Evolutionary conservation across 2,888 invertebrate genomes (phyloP), one percentile per base, ranked within the genome.

Genomic region (Onthophagus sagittarius): DNA sequence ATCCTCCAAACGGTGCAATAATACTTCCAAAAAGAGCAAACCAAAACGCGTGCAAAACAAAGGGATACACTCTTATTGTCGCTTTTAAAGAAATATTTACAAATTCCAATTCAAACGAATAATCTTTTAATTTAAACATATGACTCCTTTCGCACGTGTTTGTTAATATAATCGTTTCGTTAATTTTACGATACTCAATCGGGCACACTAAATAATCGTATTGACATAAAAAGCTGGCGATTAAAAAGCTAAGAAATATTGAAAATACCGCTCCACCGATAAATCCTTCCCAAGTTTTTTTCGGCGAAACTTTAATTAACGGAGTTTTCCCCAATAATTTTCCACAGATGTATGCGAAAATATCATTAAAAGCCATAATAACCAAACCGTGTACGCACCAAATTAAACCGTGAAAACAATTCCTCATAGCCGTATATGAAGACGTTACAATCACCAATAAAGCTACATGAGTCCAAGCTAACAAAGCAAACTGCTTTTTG

Each of bases 241-340:
- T 88, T 95, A 96, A 87, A 69, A 88, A 88, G 75, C 97, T 97
- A 85, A 97, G 94, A 69, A 95, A 82, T 39, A 99, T 93, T 0
- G 99, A 99, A 23, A 96, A 93, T 80, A 99, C 86, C 7, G 96
- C 98, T 71, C 99, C 99, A 23, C 99, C 99, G 80, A 99, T 94
- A 86, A 99, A 99, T 5, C 99, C 99, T 87, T 99, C 99, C 97
- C 99, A 98, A 1, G 99, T 99, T 87, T 99, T 99, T 87, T 99
- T 99, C 0, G 99, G 99, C 71, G 99, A 99, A 71, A 99, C 88
- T 85, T 98, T 94, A 84, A 99, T 99, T 75, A 99, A 90, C 0
- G 99, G 99, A 0, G 99, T 99, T 84, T 94, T 94, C 64, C 99
- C 99, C 85, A 97, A 98, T 90, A 98, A 96, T 88, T 98, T 98